Evolutionary conservation across 2,888 invertebrate genomes (phyloP).

Genomic region (Drosophila sordidula): DNA sequence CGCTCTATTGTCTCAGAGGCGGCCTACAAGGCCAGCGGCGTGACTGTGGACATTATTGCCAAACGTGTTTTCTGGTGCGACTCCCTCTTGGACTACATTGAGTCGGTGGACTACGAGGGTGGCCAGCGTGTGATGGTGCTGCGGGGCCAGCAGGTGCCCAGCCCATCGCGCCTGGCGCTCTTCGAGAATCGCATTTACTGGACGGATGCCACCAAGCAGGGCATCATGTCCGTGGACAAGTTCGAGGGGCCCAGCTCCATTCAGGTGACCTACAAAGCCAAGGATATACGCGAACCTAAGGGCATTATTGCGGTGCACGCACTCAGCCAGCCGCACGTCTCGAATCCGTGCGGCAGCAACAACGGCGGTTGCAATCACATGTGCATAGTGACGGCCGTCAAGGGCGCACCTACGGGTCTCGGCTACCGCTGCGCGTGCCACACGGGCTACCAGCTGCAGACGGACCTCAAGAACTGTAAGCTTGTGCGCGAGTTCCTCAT

Average conservation of each 20-base stretch:
- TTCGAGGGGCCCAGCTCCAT: slow-evolving; percentile 92
- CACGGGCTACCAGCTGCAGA: slow-evolving; percentile 92
- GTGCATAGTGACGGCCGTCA: slow-evolving; percentile 94
- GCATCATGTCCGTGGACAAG: slow-evolving; percentile 94
- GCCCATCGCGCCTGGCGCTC: slow-evolving; percentile 92
- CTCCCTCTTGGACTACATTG: slow-evolving; percentile 96
- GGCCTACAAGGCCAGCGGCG: slow-evolving; percentile 96
- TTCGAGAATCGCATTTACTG: slow-evolving; percentile 95
- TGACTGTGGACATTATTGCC: slow-evolving; percentile 95
- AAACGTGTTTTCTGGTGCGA: slow-evolving; percentile 98
- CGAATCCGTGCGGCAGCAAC: slow-evolving; percentile 94
- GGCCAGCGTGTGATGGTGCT: slow-evolving; percentile 91
- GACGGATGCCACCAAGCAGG: slow-evolving; percentile 96
- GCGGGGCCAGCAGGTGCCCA: slow-evolving; percentile 93
- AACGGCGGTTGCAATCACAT: slow-evolving; percentile 97
- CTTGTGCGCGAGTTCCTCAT: slow-evolving; percentile 94
- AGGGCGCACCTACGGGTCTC: slow-evolving; percentile 88
- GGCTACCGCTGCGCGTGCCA: slow-evolving; percentile 97
- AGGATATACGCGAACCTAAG: slow-evolving; percentile 92
- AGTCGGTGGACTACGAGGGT: slow-evolving; percentile 97
- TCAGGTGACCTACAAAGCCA: slow-evolving; percentile 91
- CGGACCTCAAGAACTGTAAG: slow-evolving; percentile 92
- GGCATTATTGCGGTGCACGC: slow-evolving; percentile 93
- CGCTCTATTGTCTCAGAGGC: slow-evolving; percentile 95
- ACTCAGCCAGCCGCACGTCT: slow-evolving; percentile 90